phyloP scores from a whole-genome alignment of 2,113 vertebrate species.

The Cochlearius cochlearius region DNA sequence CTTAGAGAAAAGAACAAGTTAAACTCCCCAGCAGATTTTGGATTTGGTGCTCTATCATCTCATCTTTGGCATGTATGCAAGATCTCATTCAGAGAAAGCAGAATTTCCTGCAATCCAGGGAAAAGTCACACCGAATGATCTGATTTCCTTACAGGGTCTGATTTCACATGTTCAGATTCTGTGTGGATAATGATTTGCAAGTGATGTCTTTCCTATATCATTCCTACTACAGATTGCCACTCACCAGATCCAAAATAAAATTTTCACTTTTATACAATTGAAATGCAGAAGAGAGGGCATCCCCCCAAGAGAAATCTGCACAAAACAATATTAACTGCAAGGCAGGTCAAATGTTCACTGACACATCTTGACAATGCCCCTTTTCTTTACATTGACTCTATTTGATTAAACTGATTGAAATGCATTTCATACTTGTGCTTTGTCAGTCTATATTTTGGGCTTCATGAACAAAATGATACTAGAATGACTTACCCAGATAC shows the following conservation, averaged over 20 bases:
- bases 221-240: background rate
- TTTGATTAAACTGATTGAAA: constrained; percentile 69
- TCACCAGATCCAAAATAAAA: background rate
- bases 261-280: background rate
- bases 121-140: background rate
- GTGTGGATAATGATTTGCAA: background rate
- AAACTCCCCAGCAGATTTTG: background rate
- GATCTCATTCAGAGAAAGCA: background rate
- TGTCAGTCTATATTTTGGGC: constrained; percentile 61
- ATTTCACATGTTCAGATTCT: background rate
- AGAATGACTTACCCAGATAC: constrained; percentile 65
- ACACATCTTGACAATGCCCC: constrained; percentile 65
- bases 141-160: background rate
- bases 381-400: constrained; percentile 60
- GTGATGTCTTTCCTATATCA: background rate
- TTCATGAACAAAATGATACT: constrained; percentile 59
- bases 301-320: constrained; percentile 30
- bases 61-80: background rate
- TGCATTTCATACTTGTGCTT: constrained; percentile 65
- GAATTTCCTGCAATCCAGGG: background rate
- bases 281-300: background rate
- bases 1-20: background rate
- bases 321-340: constrained; percentile 47
- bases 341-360: constrained; percentile 66
- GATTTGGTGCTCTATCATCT: background rate